Evolutionary conservation across 2,888 invertebrate genomes (phyloP), one percentile per base, ranked within the genome.

Genomic region (Heteromurus nitidus): DNA sequence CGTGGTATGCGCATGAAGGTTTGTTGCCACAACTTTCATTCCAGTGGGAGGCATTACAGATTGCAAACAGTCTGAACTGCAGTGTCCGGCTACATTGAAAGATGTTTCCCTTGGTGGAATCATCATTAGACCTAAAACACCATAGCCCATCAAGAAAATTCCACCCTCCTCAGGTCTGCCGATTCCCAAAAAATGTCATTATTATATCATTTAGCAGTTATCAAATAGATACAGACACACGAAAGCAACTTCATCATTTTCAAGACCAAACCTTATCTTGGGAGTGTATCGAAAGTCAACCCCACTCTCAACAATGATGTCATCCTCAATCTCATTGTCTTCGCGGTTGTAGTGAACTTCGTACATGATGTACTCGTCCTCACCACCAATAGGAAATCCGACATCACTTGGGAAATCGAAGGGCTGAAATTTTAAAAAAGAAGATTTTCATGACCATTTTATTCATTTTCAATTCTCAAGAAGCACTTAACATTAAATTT

Each of bases 321-420:
- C 69, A 1, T 11, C 30, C 5, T 16, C 22, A 16, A 53, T 36
- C 9, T 31, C 31, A 53, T 69, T 69, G 53, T 69, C 42, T n/a
- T n/a, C n/a, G n/a, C n/a, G n/a, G n/a, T n/a, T n/a, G n/a, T 69
- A 69, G n/a, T 69, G 69, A 3, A 26, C 31, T 42, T 69, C 69
- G 16, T 31, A 26, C 69, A 69, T 69, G 31, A 53, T 53, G 18
- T 69, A 69, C 55, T 69, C 69, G 18, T 69, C 31, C 7, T n/a
- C n/a, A 44, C 11, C 16, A 9, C 69, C 69, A 3, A 69, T 53
- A 0, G 53, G 16, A 13, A 69, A 18, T 7, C 69, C 69, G 1
- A n/a, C 91, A 91, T 80, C 91, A 92, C 86, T 93, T 94, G 3
- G 93, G 94, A 69, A 97, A 90, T 0, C 96, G 95, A 86, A 96